These are phyloP conservation scores for Scelioninae gen. 2 DNA, from an alignment of 2,888 invertebrate species.

Conservation along the genomic window DNA sequence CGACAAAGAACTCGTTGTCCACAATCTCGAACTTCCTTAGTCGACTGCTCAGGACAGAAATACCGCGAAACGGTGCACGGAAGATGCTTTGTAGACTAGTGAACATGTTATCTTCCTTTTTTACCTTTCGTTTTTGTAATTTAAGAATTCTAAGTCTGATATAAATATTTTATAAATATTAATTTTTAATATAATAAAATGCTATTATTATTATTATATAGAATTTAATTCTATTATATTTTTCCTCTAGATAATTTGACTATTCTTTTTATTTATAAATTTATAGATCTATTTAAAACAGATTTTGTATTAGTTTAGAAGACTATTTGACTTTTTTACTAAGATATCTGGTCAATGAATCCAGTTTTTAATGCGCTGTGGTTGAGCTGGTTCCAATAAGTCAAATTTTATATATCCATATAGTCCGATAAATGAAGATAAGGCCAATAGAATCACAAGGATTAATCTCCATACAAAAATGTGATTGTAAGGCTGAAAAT, in stretches of 20 bases:
- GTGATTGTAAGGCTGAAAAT: constrained; percentile 77
- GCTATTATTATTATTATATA: too few relatives aligned
- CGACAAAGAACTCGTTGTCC: constrained; percentile 86
- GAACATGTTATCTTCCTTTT: constrained; percentile 65
- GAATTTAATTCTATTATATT: too few relatives aligned
- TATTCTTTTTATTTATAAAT: too few relatives aligned
- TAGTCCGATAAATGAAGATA: constrained; percentile 75
- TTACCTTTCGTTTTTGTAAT: too few relatives aligned
- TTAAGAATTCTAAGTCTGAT: too few relatives aligned
- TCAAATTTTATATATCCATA: constrained; percentile 76
- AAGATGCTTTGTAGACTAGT: constrained; percentile 63
- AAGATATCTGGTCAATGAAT: constrained; percentile 51
- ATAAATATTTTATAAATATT: too few relatives aligned
- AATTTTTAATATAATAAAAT: too few relatives aligned
- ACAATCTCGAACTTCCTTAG: constrained; percentile 77
- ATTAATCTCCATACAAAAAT: constrained; percentile 77
- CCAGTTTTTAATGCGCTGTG: constrained; percentile 75
- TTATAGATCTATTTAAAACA: not conserved
- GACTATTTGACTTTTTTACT: not conserved
- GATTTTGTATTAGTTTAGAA: not conserved
- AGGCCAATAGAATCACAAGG: constrained; percentile 74
- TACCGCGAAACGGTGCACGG: constrained; percentile 63
- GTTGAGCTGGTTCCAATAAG: constrained; percentile 76
- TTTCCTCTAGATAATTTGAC: too few relatives aligned
- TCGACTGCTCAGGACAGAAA: constrained; percentile 66